phyloP scores from a whole-genome alignment of 2,797 vertebrate species.

The Eutrigla gurnardus region DNA sequence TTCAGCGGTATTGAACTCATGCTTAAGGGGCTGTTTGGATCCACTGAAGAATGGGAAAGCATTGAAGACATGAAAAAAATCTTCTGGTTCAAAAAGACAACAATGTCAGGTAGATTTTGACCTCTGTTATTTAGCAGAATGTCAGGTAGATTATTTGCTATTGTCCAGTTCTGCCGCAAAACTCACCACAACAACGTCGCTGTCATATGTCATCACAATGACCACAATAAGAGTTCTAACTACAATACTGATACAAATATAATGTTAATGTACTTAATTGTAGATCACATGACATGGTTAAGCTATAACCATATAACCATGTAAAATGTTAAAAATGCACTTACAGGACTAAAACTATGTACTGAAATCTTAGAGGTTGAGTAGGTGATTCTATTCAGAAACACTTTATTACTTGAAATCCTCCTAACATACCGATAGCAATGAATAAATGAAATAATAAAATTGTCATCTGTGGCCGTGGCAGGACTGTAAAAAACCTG shows the following conservation, averaged over 20 bases:
- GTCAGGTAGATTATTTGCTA: neutral
- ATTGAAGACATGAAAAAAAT: constrained; percentile 72
- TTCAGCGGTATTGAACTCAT: constrained; percentile 67
- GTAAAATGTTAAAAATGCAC: too few relatives aligned
- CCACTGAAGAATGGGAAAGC: constrained; percentile 69
- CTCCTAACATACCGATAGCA: too few relatives aligned
- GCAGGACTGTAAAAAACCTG: too few relatives aligned
- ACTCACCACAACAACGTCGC: neutral
- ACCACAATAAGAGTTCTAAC: neutral
- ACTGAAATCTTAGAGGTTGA: too few relatives aligned
- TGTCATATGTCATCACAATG: neutral
- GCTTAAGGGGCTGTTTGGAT: constrained; percentile 69
- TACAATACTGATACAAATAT: neutral
- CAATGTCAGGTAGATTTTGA: constrained; percentile 63
- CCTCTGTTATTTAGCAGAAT: neutral
- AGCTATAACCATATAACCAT: too few relatives aligned
- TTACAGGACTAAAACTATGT: too few relatives aligned
- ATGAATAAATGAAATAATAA: too few relatives aligned
- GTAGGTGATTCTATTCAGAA: too few relatives aligned
- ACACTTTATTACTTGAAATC: too few relatives aligned
- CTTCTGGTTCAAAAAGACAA: constrained; percentile 69
- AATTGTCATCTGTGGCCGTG: too few relatives aligned
- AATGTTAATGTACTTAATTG: neutral
- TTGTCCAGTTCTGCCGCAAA: neutral
- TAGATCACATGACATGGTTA: too few relatives aligned